Conservation (phyloP, 2,797 vertebrate genomes). For the Lateolabrax maculatus region DNA sequence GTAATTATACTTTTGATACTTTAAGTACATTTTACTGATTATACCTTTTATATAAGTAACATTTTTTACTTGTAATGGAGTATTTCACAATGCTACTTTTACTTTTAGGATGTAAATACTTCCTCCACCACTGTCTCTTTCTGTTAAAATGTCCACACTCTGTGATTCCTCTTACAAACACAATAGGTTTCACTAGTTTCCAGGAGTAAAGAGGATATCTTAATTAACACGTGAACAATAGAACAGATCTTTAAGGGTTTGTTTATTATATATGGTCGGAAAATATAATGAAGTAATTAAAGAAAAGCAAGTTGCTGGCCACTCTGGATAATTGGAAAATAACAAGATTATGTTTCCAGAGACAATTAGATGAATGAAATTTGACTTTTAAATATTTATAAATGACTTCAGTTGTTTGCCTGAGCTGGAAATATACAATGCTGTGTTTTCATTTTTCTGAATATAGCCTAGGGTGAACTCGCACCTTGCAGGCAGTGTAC, state of each 20-base stretch:
- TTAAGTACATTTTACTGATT: slow-evolving; percentile 8
- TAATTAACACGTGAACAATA: slow-evolving; percentile 62
- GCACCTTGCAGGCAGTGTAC: slow-evolving; percentile 3
- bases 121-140: neutral
- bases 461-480: slow-evolving; percentile 6
- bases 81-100: neutral
- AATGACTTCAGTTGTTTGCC: slow-evolving; percentile 47
- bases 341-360: slow-evolving; percentile 55
- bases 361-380: slow-evolving; percentile 56
- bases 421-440: slow-evolving; percentile 38
- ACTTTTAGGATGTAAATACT: neutral
- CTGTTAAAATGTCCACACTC: neutral
- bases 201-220: slow-evolving; percentile 41
- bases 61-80: neutral
- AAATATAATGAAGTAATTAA: slow-evolving; percentile 70
- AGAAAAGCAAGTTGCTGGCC: slow-evolving; percentile 59
- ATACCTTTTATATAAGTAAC: too few species aligned
- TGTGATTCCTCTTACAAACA: slow-evolving; percentile 12
- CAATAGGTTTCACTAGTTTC: slow-evolving; percentile 14
- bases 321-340: slow-evolving; percentile 71
- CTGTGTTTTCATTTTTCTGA: slow-evolving; percentile 29
- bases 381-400: slow-evolving; percentile 53
- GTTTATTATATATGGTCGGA: slow-evolving; percentile 56
- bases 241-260: slow-evolving; percentile 38
- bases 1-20: neutral